Evolutionary conservation across 2,888 invertebrate species (phyloP).

Genomic region (Lordiphosa andalusiaca): DNA sequence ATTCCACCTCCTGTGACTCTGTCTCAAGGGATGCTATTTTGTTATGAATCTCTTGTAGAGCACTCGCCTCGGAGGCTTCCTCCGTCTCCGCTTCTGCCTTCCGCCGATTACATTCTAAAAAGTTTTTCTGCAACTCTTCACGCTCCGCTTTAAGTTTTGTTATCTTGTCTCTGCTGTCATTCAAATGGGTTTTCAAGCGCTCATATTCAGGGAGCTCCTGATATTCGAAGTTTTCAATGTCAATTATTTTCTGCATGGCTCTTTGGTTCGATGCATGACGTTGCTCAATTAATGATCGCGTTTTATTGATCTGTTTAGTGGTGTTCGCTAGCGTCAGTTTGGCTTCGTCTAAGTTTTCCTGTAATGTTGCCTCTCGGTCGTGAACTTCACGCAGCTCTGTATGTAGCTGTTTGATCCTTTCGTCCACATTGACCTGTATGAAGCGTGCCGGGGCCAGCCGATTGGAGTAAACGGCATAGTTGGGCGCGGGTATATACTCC

Average conservation of each 20-base stretch:
- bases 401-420: conserved; percentile 81
- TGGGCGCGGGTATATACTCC: conserved; percentile 88
- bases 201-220: conserved; percentile 74
- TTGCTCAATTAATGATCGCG: conserved; percentile 39
- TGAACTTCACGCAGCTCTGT: conserved; percentile 28
- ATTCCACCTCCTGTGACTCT: conserved; percentile 45
- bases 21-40: conserved; percentile 73
- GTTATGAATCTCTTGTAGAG: conserved; percentile 78
- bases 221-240: conserved; percentile 76
- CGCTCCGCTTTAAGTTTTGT: conserved; percentile 77
- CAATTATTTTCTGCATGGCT: conserved; percentile 60
- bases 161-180: conserved; percentile 39
- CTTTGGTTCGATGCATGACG: conserved; percentile 46
- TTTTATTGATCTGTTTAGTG: conserved; percentile 26
- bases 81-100: conserved; percentile 37
- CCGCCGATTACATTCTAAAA: conserved; percentile 66
- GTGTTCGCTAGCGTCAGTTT: conserved; percentile 11
- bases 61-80: conserved; percentile 39
- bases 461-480: conserved; percentile 88
- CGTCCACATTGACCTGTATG: conserved; percentile 85
- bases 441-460: conserved; percentile 82
- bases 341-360: conserved; percentile 19
- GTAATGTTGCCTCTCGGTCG: conserved; percentile 23
- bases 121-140: conserved; percentile 71
- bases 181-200: conserved; percentile 58